Evolutionary conservation across 2,113 vertebrate species (phyloP).

Genomic region (Hippoglossus stenolepis): DNA sequence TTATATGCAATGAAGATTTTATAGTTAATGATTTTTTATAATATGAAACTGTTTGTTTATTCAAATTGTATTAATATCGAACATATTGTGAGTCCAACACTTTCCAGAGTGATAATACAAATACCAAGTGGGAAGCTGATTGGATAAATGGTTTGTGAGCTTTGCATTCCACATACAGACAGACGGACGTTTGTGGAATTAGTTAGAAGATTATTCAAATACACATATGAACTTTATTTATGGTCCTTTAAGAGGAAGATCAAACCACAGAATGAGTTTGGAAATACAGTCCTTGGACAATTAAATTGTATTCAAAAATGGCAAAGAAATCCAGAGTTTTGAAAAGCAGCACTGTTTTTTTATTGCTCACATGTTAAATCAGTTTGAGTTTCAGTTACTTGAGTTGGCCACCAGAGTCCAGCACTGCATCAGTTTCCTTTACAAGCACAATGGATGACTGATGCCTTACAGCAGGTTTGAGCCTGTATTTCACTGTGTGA

Average conservation of each 20-base stretch:
- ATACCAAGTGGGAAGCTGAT: too few relatives aligned
- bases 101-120: too few relatives aligned
- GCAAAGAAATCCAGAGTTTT: neutral
- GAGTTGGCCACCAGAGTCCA: constrained; percentile 63
- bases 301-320: neutral
- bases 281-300: too few relatives aligned
- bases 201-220: too few relatives aligned
- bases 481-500: constrained; percentile 2
- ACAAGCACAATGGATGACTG: neutral
- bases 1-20: too few relatives aligned
- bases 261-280: neutral
- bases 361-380: neutral
- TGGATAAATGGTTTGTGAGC: too few relatives aligned
- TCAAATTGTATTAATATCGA: too few relatives aligned
- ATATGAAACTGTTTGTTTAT: too few relatives aligned
- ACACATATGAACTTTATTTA: too few relatives aligned
- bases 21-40: too few relatives aligned
- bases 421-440: constrained; percentile 39
- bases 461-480: constrained; percentile 1
- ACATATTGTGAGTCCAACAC: neutral
- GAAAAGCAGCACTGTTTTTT: neutral
- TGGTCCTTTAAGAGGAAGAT: neutral
- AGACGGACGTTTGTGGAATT: too few relatives aligned
- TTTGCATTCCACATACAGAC: too few relatives aligned
- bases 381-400: constrained; percentile 21